A percentile compares a stretch with the other conserved stretches of the same genome.
Conservation (phyloP, 2,888 invertebrate species). For the Operophtera brumata region DNA sequence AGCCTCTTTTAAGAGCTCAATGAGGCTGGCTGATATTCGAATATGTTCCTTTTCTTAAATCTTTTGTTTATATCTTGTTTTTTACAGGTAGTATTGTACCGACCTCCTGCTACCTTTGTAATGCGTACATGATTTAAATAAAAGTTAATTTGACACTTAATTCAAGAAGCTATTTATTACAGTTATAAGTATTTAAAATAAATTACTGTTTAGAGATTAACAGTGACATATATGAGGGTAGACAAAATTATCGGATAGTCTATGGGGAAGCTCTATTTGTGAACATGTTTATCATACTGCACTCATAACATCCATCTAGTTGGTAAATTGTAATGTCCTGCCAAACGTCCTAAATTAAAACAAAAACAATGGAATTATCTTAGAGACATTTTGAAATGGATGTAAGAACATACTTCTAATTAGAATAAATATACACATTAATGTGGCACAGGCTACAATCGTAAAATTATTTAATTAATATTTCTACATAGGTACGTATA, state of each 20-base stretch:
- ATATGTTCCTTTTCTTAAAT: no score
- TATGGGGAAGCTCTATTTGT: constrained; percentile 73
- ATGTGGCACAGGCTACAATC: constrained; percentile 75
- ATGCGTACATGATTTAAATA: no score
- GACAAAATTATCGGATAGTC: constrained; percentile 57
- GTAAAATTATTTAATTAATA: constrained; percentile 29
- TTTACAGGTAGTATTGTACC: no score
- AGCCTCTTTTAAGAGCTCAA: no score
- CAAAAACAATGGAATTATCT: constrained; percentile 68
- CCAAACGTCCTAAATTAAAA: constrained; percentile 48
- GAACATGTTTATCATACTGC: constrained; percentile 53
- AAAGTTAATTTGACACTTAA: no score
- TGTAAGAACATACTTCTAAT: constrained; percentile 38
- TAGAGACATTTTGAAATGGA: constrained; percentile 42
- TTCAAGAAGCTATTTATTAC: not conserved
- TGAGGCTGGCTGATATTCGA: no score
- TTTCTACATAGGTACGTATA: constrained; percentile 16
- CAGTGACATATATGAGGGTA: constrained; percentile 46
- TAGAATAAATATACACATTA: constrained; percentile 56
- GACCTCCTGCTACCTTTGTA: no score
- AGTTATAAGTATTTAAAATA: constrained; percentile 1
- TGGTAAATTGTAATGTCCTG: constrained; percentile 42
- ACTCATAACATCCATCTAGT: constrained; percentile 59
- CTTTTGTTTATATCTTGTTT: no score
- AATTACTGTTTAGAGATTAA: constrained; percentile 1